Conservation (phyloP, 2,113 vertebrate species). For the Barnardius zonarius region DNA sequence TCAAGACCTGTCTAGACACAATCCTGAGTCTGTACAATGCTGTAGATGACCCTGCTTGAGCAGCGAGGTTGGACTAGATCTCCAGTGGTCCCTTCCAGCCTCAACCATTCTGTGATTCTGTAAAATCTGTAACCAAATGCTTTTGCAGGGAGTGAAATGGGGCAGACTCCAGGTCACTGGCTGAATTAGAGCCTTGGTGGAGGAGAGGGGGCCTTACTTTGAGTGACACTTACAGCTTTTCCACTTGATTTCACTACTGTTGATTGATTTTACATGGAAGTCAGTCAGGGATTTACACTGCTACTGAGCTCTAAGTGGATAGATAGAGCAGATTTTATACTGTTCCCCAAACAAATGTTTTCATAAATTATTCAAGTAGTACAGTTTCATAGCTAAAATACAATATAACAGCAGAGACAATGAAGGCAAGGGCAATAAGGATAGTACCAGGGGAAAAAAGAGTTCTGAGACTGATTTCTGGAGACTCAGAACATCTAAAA, state of each 20-base stretch:
- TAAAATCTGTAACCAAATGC: background rate
- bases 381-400: conserved; percentile 2
- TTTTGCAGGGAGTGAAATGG: background rate
- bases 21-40: background rate
- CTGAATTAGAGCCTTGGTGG: background rate
- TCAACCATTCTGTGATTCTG: background rate
- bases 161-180: background rate
- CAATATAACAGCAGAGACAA: background rate
- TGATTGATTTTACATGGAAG: background rate
- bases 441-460: background rate
- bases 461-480: background rate
- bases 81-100: background rate
- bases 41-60: background rate
- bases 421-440: background rate
- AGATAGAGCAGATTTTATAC: conserved; percentile 3
- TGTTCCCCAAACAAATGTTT: background rate
- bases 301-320: background rate
- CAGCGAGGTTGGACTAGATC: background rate
- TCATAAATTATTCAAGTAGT: background rate
- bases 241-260: background rate
- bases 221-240: background rate
- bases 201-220: background rate
- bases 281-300: background rate
- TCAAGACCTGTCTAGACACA: background rate
- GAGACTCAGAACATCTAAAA: conserved; percentile 20